These are phyloP conservation scores for Myotis myotis DNA, from an alignment of 2,797 vertebrate species.

Conservation along the genomic window DNA sequence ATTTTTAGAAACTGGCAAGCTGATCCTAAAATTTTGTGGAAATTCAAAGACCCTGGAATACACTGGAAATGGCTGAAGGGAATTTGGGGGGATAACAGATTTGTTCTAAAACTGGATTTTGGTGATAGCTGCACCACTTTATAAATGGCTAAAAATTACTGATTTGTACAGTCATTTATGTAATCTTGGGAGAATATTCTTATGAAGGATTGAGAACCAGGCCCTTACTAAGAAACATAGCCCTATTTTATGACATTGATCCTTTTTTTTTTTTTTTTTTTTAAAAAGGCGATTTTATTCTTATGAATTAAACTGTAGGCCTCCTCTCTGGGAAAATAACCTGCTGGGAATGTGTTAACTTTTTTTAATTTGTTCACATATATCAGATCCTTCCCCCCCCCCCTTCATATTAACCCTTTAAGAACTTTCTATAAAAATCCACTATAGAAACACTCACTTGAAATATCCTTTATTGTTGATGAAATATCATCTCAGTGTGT, in stretches of 20 bases:
- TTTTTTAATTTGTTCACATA: background rate
- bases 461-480: slow-evolving; percentile 43
- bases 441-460: slow-evolving; percentile 47
- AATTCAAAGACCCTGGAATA: background rate
- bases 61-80: background rate
- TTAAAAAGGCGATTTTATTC: background rate
- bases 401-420: background rate
- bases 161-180: background rate
- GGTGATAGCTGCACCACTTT: background rate
- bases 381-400: background rate
- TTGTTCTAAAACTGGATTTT: background rate
- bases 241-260: background rate
- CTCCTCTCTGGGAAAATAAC: background rate
- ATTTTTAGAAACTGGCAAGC: background rate
- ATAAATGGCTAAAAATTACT: background rate
- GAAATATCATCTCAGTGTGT: slow-evolving; percentile 35
- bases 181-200: background rate
- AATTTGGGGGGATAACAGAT: background rate
- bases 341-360: background rate
- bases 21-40: background rate
- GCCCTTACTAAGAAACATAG: background rate
- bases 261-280: too few relatives aligned
- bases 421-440: slow-evolving; percentile 13
- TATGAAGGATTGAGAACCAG: background rate
- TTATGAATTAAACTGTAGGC: background rate